Evolutionary conservation across 2,888 invertebrate genomes (phyloP), one percentile per base, ranked within the genome.

Genomic region (Drosophila pseudotalamancana): DNA sequence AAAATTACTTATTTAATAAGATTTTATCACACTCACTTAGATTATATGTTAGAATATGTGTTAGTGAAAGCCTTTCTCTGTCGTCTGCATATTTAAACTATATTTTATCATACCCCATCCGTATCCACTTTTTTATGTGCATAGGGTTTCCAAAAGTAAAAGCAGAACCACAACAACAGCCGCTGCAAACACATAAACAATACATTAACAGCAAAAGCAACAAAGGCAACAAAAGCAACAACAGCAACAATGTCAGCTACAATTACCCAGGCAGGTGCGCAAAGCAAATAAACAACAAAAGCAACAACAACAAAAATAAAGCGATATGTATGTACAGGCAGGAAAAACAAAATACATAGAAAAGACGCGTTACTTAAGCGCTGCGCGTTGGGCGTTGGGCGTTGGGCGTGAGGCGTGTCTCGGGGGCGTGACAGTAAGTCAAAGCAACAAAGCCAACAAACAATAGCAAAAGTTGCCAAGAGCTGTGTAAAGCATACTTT

Each of bases 211-310:
- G 46, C 16, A 50, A n/a, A n/a, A n/a, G 39, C 16, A 42, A 23
- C 29, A n/a, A n/a, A n/a, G 27, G 56, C 18, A 55, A 18, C 25
- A 14, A 14, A 6, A 18, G 8, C 18, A 48, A 16, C 16, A 34
- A 50, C 54, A 74, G 53, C 57, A 65, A 63, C 73, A 68, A 50
- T 57, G 68, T 54, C 54, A 55, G 43, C 60, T 50, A 62, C 75
- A 77, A 84, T 85, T 87, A 72, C 63, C 66, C 48, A 40, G 62
- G 64, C 69, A 86, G 81, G 80, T 83, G 84, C 37, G 76, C 53
- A 54, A 54, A 54, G 53, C 51, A 45, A 63, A 64, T 59, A 75
- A 67, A 53, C 37, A 61, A 57, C 62, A 59, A 62, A 27, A 64
- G 45, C 31, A 45, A 57, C 34, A 39, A 49, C 45, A 51, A 27